A percentile compares a stretch with the other conserved stretches of the same genome.
Evolutionary conservation across 2,113 vertebrate genomes (phyloP).

Genomic region (Dolichallabes microphthalmus): DNA sequence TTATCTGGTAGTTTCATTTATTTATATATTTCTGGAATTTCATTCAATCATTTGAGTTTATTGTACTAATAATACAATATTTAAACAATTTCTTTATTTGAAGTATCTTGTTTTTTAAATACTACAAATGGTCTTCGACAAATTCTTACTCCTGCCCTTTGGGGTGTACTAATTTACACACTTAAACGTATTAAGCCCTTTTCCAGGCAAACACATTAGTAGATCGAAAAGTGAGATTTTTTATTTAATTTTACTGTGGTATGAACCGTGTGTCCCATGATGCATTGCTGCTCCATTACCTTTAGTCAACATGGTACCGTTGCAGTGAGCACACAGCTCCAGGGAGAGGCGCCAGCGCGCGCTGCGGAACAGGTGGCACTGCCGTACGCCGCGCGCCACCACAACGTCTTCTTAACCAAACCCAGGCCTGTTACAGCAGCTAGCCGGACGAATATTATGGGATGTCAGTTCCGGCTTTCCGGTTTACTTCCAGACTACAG

Average conservation of each 20-base stretch:
- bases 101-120: not conserved
- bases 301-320: not conserved
- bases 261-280: not conserved
- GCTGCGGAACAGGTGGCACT: conserved; percentile 54
- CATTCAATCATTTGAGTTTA: not conserved
- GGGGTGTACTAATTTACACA: not conserved
- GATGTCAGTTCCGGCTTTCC: not conserved
- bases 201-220: not conserved
- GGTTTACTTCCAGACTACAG: too few species aligned
- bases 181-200: not conserved
- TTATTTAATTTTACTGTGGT: not conserved
- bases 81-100: not conserved
- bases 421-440: not conserved
- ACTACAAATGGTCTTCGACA: not conserved
- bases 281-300: not conserved
- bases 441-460: not conserved
- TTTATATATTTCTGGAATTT: not conserved
- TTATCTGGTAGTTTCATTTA: not conserved
- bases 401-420: not conserved
- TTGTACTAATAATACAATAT: not conserved
- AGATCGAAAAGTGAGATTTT: not conserved
- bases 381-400: conserved; percentile 24
- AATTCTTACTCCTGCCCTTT: not conserved
- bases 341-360: conserved; percentile 35
- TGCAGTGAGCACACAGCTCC: not conserved